These are phyloP conservation scores for Myotis davidii DNA, from an alignment of 2,113 vertebrate species.

Conservation along the genomic window DNA sequence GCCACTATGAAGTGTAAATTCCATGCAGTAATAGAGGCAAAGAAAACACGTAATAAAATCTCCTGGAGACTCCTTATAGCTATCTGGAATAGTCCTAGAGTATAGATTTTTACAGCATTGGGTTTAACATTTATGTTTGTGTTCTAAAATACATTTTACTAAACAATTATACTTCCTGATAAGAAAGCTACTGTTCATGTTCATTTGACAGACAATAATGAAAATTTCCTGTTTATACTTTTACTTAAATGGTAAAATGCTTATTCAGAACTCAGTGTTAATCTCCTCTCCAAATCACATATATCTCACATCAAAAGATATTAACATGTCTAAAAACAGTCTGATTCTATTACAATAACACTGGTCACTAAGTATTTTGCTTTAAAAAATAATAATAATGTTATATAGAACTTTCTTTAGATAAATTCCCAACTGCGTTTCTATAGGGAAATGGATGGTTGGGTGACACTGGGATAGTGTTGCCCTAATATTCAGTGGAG, in stretches of 20 bases:
- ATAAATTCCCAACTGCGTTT: background rate
- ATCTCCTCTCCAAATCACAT: background rate
- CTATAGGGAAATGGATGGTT: background rate
- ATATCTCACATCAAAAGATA: background rate
- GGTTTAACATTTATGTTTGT: conserved; percentile 1
- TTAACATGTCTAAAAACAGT: background rate
- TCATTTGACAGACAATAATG: conserved; percentile 7
- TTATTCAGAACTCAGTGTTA: conserved; percentile 52
- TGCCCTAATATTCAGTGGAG: background rate
- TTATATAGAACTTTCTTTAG: background rate
- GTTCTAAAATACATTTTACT: conserved; percentile 27
- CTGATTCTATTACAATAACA: background rate
- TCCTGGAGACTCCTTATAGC: conserved; percentile 29
- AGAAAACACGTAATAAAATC: background rate
- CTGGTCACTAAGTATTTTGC: background rate
- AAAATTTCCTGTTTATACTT: background rate
- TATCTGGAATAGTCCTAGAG: background rate
- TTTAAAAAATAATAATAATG: background rate
- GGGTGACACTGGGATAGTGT: background rate
- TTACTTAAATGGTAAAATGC: background rate
- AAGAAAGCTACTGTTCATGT: background rate
- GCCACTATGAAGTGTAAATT: conserved; percentile 40
- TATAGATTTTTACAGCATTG: conserved; percentile 34
- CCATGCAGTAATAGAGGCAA: background rate
- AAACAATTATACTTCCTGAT: background rate